phyloP scores from a whole-genome alignment of 2,888 invertebrate genomes.

The Drosophila multiciliata region DNA sequence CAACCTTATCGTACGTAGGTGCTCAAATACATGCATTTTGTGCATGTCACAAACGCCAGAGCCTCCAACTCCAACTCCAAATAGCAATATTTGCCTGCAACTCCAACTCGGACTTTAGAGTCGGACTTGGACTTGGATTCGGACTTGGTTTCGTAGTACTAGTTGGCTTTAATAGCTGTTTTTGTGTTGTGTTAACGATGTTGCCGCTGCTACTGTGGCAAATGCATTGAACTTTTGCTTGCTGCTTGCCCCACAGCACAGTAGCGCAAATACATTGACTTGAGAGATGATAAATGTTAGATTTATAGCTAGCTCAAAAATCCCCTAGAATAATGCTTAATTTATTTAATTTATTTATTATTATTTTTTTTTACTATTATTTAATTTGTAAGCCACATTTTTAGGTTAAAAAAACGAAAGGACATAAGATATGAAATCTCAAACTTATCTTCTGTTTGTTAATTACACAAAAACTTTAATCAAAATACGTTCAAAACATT shows the following conservation, averaged over 20 bases:
- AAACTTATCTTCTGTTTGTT: not conserved
- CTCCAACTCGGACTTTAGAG: constrained; percentile 17
- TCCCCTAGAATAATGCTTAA: not conserved
- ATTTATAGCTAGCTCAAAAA: not conserved
- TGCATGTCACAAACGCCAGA: constrained; percentile 75
- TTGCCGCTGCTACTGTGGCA: constrained; percentile 69
- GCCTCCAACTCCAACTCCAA: constrained; percentile 21
- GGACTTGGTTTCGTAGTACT: constrained; percentile 31
- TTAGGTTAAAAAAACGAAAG: not conserved
- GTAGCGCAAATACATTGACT: constrained; percentile 18
- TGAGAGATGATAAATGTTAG: not conserved
- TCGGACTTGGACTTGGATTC: constrained; percentile 26
- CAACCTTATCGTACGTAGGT: constrained; percentile 71
- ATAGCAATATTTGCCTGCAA: constrained; percentile 8
- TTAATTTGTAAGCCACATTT: not conserved
- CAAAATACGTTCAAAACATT: not conserved
- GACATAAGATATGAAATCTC: not conserved
- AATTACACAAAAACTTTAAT: not conserved
- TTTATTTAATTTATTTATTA: too few species aligned
- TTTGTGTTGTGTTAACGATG: constrained; percentile 75
- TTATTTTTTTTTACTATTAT: too few species aligned
- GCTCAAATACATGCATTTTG: constrained; percentile 81
- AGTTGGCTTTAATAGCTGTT: constrained; percentile 73
- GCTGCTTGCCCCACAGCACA: constrained; percentile 41
- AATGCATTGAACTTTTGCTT: constrained; percentile 68